Evolutionary conservation across 2,113 vertebrate genomes (phyloP), one percentile per base, ranked within the genome.

Genomic region (Deroptyus accipitrinus): DNA sequence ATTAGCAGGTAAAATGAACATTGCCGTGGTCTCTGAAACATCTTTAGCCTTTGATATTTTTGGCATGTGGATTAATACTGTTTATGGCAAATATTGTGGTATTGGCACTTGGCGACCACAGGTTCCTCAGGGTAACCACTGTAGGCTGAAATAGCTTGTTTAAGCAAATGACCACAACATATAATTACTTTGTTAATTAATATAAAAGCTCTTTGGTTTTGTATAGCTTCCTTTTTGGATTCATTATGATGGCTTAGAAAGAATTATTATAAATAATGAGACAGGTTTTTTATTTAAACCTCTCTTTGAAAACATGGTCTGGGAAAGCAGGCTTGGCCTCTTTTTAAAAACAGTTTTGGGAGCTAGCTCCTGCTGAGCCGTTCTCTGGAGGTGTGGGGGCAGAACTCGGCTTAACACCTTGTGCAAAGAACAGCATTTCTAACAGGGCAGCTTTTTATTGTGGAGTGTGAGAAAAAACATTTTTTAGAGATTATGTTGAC

Each of bases 201-300:
- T 86, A 68, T 63, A 67, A 92, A 92, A 95, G 55, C 49, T 82
- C 35, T 86, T 93, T 19, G 62, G 22, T 95, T 88, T 95, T 86
- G 37, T 73, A 7, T 57, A 79, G 25, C 52, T 95, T 96, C 52
- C 5, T 3, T 82, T 92, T 72, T 9, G 3, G 27, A 66, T 81
- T 91, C 13, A 68, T 92, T 72, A 25, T 0, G 3, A 19, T 19
- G 55, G 44, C 17, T 83, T 91, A 82, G 86, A 85, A 89, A 44
- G 72, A 31, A 66, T 73, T 2, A 70, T 76, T 89, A 48, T 85
- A 91, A 91, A 80, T 91, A 94, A 79, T 85, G 70, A 77, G 94
- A 54, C 19, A 66, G 23, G 54, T 54, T 77, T 88, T 89, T 86
- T 67, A 49, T 95, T 90, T 95, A 85, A 93, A 64, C 13, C 5